These are phyloP conservation scores for Metellina segmentata DNA, from an alignment of 2,888 invertebrate genomes.

Conservation along the genomic window DNA sequence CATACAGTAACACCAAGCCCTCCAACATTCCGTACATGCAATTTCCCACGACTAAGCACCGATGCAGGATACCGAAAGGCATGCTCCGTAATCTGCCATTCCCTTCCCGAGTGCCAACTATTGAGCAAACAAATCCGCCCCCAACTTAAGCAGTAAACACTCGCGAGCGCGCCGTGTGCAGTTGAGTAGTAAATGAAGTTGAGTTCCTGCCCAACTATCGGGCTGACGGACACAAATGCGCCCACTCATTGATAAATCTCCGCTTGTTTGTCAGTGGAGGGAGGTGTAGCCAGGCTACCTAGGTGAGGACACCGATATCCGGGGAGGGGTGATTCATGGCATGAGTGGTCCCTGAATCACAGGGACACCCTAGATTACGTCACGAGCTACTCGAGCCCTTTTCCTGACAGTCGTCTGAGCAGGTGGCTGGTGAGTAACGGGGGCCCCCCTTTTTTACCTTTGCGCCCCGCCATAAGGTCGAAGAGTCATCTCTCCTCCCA, in stretches of 20 bases:
- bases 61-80: background rate
- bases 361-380: constrained; percentile 66
- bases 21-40: too few relatives aligned
- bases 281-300: constrained; percentile 22
- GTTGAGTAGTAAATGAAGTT: background rate
- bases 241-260: constrained; percentile 64
- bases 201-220: background rate
- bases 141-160: background rate
- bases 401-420: constrained; percentile 55
- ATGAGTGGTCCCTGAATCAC: constrained; percentile 75
- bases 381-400: constrained; percentile 36
- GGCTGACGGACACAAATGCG: constrained; percentile 38
- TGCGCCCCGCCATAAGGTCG: background rate
- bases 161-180: background rate
- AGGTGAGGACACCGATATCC: constrained; percentile 70
- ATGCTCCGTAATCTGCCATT: background rate
- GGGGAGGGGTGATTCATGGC: constrained; percentile 73
- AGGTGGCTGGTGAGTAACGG: constrained; percentile 73
- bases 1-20: too few relatives aligned
- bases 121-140: background rate
- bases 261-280: constrained; percentile 64
- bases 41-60: background rate
- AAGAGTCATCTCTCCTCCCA: background rate
- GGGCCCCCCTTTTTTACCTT: background rate
- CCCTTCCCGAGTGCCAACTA: background rate